Evolutionary conservation across 1,140 invertebrate genomes (phyloP), one percentile per base, ranked within the genome.

Genomic region (Zaprionus kolodkinae): DNA sequence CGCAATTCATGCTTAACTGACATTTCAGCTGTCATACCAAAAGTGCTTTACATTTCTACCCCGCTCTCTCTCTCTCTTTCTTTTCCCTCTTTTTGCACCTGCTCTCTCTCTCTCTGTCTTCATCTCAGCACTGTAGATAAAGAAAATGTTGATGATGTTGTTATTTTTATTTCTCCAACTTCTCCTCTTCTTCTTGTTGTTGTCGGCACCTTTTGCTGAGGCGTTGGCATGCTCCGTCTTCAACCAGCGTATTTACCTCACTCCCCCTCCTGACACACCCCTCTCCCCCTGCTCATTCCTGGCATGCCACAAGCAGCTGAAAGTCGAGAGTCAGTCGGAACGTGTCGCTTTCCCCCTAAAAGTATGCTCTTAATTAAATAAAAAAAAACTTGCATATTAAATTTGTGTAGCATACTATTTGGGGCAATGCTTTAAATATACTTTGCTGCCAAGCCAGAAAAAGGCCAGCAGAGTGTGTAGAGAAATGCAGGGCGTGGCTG

Each of bases 11-110:
- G 84, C 80, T 81, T 79, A 85, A 88, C 85, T 88, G 85, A 79
- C 85, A 88, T 85, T 88, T 89, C 81, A 85, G 78, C 81, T 89
- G 85, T 89, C 85, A 89, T 89, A 79, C 85, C 86, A 55, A 85
- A 85, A 89, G 86, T 89, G 86, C 78, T 86, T 89, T 76, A 82
- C 85, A 90, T 89, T 89, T 85, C 78, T 15, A 3, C 40, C 6
- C n/a, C 40, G 7, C 40, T 1, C n/a, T 15, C 40, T 43, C 7
- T 7, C 40, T 0, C 40, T 15, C 2, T 9, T 2, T 15, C n/a
- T 43, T 6, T 15, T 21, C 21, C 21, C 21, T 13, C n/a, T n/a
- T 1, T 3, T 5, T 30, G 4, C 27, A 30, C n/a, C n/a, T n/a
- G 27, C 27, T 30, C 6, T 3, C 27, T 40, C n/a, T 43, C 6